A percentile compares a stretch with the other conserved stretches of the same genome.
phyloP scores from a whole-genome alignment of 1,140 invertebrate species.

The Heliconius himera region DNA sequence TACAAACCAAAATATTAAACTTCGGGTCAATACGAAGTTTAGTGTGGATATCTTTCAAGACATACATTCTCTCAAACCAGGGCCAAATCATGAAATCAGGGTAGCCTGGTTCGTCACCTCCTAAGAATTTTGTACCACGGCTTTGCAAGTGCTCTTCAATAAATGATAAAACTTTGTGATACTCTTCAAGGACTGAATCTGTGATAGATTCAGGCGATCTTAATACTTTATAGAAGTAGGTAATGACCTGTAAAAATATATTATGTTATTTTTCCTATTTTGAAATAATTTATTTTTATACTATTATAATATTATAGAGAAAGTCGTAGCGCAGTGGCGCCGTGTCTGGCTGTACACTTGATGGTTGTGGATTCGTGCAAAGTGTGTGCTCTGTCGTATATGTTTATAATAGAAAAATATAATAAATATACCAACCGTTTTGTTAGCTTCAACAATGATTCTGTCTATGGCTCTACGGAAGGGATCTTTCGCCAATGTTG shows the following conservation, averaged over 20 bases:
- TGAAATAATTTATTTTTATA: neutral
- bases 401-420: too few species aligned
- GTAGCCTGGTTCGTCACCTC: conserved; percentile 87
- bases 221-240: neutral
- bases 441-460: conserved; percentile 88
- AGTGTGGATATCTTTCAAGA: conserved; percentile 54
- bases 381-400: too few species aligned
- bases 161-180: conserved; percentile 48
- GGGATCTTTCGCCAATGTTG: conserved; percentile 87
- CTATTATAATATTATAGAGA: too few species aligned
- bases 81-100: conserved; percentile 96
- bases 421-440: conserved; percentile 65
- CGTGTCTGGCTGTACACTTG: too few species aligned
- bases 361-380: too few species aligned
- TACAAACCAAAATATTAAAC: conserved; percentile 59
- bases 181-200: conserved; percentile 29
- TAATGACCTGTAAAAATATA: neutral
- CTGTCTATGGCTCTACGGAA: conserved; percentile 89
- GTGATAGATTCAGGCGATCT: neutral
- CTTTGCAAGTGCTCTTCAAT: conserved; percentile 76
- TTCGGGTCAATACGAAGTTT: conserved; percentile 49
- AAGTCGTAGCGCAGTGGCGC: too few species aligned
- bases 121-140: conserved; percentile 86
- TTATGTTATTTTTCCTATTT: too few species aligned
- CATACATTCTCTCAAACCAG: conserved; percentile 88